These are phyloP conservation scores for Squalus acanthias DNA, from an alignment of 2,797 vertebrate species.

Conservation along the genomic window DNA sequence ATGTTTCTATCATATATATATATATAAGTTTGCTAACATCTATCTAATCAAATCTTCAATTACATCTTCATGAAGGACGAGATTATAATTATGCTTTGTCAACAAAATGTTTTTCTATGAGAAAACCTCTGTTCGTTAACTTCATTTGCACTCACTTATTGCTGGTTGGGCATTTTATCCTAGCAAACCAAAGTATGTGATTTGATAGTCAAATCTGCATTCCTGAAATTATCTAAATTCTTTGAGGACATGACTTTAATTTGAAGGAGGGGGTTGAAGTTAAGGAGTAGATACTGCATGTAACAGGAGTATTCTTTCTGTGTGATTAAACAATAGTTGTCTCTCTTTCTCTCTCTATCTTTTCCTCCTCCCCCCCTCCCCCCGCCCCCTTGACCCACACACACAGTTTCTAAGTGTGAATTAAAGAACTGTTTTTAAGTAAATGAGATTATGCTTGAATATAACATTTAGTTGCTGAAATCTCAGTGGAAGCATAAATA, in stretches of 20 bases:
- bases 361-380: background rate
- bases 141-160: background rate
- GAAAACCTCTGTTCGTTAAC: background rate
- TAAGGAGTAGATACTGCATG: background rate
- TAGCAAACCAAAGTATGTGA: background rate
- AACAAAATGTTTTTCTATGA: background rate
- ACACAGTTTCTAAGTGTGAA: background rate
- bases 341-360: background rate
- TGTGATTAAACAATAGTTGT: background rate
- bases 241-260: constrained; percentile 30
- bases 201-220: constrained; percentile 22
- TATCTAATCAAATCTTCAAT: background rate
- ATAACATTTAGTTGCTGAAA: background rate
- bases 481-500: background rate
- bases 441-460: background rate
- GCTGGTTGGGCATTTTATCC: background rate
- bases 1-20: background rate
- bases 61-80: background rate
- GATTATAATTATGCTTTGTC: background rate
- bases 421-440: background rate
- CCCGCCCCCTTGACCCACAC: no score
- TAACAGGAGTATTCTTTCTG: constrained; percentile 8
- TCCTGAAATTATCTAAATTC: constrained; percentile 27
- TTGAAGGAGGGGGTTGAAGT: background rate
- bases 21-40: background rate